These are phyloP conservation scores for Ctenopoma multispine DNA, from an alignment of 2,797 vertebrate species.

Conservation along the genomic window DNA sequence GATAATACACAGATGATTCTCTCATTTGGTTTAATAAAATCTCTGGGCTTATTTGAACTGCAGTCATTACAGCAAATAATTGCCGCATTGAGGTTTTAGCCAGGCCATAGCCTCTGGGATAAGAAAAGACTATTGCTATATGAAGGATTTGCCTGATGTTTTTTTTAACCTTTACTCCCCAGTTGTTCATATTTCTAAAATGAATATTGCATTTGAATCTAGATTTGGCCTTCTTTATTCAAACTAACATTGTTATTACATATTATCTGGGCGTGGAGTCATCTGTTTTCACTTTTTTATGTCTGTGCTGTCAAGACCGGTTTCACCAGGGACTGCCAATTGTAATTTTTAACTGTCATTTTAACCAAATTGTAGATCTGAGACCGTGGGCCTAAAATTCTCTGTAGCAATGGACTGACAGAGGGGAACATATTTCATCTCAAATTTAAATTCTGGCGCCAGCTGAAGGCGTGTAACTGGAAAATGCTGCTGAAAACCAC, in stretches of 20 bases:
- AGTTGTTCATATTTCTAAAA: conserved; percentile 97
- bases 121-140: conserved; percentile 94
- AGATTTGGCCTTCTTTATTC: conserved; percentile 92
- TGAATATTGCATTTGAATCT: conserved; percentile 99
- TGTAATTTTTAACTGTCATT: conserved; percentile 96
- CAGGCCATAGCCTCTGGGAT: conserved; percentile 95
- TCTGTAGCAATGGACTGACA: conserved; percentile 87
- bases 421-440: conserved; percentile 86
- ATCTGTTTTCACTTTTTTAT: conserved; percentile 95
- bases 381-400: conserved; percentile 85
- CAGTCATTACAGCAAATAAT: conserved; percentile 99
- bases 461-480: conserved; percentile 61
- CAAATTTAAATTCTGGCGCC: conserved; percentile 85
- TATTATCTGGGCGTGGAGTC: conserved; percentile 96
- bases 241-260: conserved; percentile 99
- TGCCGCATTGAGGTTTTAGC: conserved; percentile 95
- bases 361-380: conserved; percentile 91
- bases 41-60: conserved; percentile 98
- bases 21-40: conserved; percentile 99
- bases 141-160: conserved; percentile 87
- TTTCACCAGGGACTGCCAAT: conserved; percentile 91
- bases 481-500: conserved; percentile 52
- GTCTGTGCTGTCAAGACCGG: conserved; percentile 91
- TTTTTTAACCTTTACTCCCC: conserved; percentile 90
- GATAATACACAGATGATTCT: conserved; percentile 99